Evolutionary conservation across 2,888 invertebrate species (phyloP), one percentile per base, ranked within the genome.

Genomic region (Abscondita cerata): DNA sequence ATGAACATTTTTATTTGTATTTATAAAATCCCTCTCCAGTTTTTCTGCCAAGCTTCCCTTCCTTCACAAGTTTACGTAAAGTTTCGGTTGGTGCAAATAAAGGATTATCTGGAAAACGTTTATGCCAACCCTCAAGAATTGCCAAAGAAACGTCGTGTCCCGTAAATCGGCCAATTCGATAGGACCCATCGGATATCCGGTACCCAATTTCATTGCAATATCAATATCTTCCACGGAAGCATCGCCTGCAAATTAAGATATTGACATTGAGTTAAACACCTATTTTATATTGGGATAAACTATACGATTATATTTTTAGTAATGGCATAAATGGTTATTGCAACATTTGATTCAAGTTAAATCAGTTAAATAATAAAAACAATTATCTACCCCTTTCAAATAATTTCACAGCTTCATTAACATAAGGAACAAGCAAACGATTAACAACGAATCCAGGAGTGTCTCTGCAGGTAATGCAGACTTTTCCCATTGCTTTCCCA

Each of bases 371-470:
- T n/a, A n/a, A n/a, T n/a, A n/a, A n/a, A n/a, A n/a, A n/a, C n/a
- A n/a, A n/a, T n/a, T n/a, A n/a, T n/a, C 74, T 67, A 89, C 92
- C 93, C 86, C 93, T 84, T 78, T 94, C 95, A 63, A 87, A 81
- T 84, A 95, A 85, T 61, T 91, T 81, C 2, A 94, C 81, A 34
- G 95, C 92, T 78, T 96, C 95, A 70, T 88, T 85, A 72, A 91
- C 83, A 75, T 93, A 93, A 0, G 96, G 96, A 3, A 94, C 90
- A 52, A 96, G 83, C 41, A 96, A 83, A 33, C 95, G 83, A 80
- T 96, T 96, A 25, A 96, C 95, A 64, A 96, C 92, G 79, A 96
- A 96, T 2, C 96, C 96, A 19, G 95, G 93, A 0, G 95, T 95
- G 77, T 96, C 96, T 82, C 94, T 94, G 81, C 94, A 95, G 1